These are phyloP conservation scores for Himalopsyche japonica DNA, from an alignment of 2,888 invertebrate genomes.

Conservation along the genomic window DNA sequence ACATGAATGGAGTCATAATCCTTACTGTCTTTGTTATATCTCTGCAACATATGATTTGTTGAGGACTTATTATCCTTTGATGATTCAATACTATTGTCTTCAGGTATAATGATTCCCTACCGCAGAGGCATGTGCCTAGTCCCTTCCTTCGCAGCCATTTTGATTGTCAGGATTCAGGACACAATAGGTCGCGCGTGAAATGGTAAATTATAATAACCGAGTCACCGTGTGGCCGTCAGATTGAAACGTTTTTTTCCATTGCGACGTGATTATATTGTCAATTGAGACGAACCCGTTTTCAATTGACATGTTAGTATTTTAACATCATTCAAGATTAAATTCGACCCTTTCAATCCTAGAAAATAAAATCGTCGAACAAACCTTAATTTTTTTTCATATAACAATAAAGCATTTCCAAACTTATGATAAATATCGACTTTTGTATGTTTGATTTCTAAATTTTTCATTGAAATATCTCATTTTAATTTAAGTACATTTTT, in stretches of 20 bases:
- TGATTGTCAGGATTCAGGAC: background rate
- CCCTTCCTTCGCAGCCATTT: background rate
- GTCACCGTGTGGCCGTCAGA: background rate
- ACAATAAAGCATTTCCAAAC: too few relatives aligned
- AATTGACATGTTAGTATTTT: background rate
- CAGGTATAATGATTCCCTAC: background rate
- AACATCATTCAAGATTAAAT: background rate
- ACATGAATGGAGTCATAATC: background rate
- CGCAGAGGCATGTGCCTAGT: background rate
- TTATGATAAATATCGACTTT: too few relatives aligned
- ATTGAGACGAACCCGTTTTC: background rate
- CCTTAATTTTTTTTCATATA: too few relatives aligned
- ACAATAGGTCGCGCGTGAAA: background rate
- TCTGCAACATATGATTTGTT: background rate
- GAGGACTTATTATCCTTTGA: slow-evolving; percentile 9
- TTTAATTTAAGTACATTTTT: too few relatives aligned
- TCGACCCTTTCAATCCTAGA: background rate
- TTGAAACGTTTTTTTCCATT: background rate
- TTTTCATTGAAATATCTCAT: too few relatives aligned
- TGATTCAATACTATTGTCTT: slow-evolving; percentile 15
- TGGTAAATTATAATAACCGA: background rate
- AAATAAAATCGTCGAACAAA: too few relatives aligned
- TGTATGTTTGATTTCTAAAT: too few relatives aligned
- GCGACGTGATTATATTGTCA: slow-evolving; percentile 14
- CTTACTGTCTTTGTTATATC: background rate